A percentile compares a stretch with the other conserved stretches of the same genome.
Evolutionary conservation across 2,113 vertebrate species (phyloP).

Genomic region (Nothoprocta pentlandii): DNA sequence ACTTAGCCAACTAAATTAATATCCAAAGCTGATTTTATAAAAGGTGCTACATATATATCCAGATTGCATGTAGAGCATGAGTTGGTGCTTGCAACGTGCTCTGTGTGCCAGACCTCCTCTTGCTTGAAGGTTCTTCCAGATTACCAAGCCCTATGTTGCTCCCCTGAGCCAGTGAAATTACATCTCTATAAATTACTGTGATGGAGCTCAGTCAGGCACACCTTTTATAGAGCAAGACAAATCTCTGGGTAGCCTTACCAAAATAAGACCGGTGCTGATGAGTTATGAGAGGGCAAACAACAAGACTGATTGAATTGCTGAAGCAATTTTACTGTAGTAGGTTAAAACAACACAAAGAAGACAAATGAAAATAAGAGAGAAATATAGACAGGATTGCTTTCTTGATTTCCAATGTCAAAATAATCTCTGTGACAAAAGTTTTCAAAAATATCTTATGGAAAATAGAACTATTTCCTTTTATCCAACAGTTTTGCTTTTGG

Average conservation of each 20-base stretch:
- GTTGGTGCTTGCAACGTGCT: rapidly evolving
- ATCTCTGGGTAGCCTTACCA: not conserved
- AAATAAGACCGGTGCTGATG: not conserved
- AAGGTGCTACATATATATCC: not conserved
- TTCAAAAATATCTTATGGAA: not conserved
- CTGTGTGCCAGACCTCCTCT: not conserved
- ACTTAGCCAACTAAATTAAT: not conserved
- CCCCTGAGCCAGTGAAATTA: not conserved
- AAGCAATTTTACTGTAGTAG: not conserved
- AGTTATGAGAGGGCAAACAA: not conserved
- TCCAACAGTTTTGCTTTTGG: not conserved
- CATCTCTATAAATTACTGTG: rapidly evolving
- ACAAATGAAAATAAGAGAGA: not conserved
- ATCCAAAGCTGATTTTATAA: not conserved
- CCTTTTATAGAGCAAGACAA: not conserved
- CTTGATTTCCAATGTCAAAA: not conserved
- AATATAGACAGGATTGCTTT: not conserved
- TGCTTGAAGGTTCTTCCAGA: not conserved
- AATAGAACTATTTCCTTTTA: not conserved
- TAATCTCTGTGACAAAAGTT: not conserved
- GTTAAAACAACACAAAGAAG: not conserved
- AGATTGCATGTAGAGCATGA: rapidly evolving
- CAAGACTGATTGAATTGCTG: not conserved
- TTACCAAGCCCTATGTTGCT: not conserved
- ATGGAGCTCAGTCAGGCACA: not conserved